Evolutionary conservation across 2,797 vertebrate genomes (phyloP).

Genomic region (Ctenopoma multispine): DNA sequence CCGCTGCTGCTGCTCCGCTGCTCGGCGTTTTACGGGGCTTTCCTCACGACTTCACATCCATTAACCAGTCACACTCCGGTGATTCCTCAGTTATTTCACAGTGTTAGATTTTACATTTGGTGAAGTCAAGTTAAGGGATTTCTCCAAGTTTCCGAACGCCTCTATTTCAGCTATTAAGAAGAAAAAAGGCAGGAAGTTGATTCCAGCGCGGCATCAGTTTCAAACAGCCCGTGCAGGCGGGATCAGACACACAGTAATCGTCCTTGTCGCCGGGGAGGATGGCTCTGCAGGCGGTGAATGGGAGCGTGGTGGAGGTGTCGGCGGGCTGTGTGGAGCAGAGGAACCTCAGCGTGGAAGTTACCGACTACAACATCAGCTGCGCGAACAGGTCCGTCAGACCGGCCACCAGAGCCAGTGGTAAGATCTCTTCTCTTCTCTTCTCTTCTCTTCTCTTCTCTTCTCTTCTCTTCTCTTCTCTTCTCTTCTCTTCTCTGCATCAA

Average conservation of each 20-base stretch:
- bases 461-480: fast-evolving
- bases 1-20: neutral
- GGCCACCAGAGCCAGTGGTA: slow-evolving; percentile 52
- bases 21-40: slow-evolving; percentile 8
- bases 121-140: neutral
- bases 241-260: neutral
- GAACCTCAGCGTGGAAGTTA: slow-evolving; percentile 65
- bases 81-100: neutral
- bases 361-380: slow-evolving; percentile 56
- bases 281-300: slow-evolving; percentile 59
- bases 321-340: slow-evolving; percentile 48
- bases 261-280: slow-evolving; percentile 24
- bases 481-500: neutral
- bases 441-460: neutral
- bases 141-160: slow-evolving; percentile 17
- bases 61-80: neutral
- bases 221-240: slow-evolving; percentile 8
- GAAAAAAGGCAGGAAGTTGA: slow-evolving; percentile 34
- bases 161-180: slow-evolving; percentile 29
- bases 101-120: neutral
- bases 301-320: slow-evolving; percentile 37
- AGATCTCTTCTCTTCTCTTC: neutral
- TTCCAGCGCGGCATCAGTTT: slow-evolving; percentile 3
- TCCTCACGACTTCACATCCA: neutral
- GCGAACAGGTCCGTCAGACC: slow-evolving; percentile 49